Evolutionary conservation across 30 jellyfish, hydroid and myxozoan genomes (phyloP).

Genomic region (Hydractinia echinata): DNA sequence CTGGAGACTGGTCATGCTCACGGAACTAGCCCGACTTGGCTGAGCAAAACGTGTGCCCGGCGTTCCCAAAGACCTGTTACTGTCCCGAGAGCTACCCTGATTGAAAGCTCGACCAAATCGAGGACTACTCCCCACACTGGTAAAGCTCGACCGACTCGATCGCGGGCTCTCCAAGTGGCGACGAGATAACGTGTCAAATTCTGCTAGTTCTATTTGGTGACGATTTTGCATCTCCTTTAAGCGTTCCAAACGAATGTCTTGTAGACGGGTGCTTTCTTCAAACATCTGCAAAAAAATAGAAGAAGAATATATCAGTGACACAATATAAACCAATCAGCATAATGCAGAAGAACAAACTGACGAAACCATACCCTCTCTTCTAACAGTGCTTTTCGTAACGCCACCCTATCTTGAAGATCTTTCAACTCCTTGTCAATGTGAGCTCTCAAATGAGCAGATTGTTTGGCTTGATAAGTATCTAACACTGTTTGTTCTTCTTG

Average conservation of each 20-base stretch:
- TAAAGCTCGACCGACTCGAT: background rate
- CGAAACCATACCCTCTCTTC: constrained; percentile 85
- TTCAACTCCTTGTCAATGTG: constrained; percentile 89
- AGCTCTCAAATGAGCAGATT: constrained; percentile 58
- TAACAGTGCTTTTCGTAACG: constrained; percentile 81
- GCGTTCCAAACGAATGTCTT: constrained; percentile 95
- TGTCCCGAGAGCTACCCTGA: constrained; percentile 42
- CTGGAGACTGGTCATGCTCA: constrained; percentile 32
- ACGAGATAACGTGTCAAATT: constrained; percentile 72
- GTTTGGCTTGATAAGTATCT: constrained; percentile 74
- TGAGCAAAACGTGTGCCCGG: constrained; percentile 13
- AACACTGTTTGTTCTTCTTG: constrained; percentile 92
- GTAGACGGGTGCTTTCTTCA: constrained; percentile 98
- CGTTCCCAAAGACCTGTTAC: constrained; percentile 27
- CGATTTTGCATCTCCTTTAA: constrained; percentile 83
- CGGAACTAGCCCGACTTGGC: constrained; percentile 27
- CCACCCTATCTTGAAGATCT: constrained; percentile 82
- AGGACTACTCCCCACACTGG: background rate
- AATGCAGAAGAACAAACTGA: too few relatives aligned
- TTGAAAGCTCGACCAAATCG: constrained; percentile 21
- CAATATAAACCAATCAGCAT: too few relatives aligned
- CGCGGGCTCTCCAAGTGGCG: constrained; percentile 16
- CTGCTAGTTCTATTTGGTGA: constrained; percentile 80
- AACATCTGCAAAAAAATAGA: constrained; percentile 61
- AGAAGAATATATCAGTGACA: too few relatives aligned